phyloP scores from a whole-genome alignment of 2,888 invertebrate species.

The Patella caerulea region DNA sequence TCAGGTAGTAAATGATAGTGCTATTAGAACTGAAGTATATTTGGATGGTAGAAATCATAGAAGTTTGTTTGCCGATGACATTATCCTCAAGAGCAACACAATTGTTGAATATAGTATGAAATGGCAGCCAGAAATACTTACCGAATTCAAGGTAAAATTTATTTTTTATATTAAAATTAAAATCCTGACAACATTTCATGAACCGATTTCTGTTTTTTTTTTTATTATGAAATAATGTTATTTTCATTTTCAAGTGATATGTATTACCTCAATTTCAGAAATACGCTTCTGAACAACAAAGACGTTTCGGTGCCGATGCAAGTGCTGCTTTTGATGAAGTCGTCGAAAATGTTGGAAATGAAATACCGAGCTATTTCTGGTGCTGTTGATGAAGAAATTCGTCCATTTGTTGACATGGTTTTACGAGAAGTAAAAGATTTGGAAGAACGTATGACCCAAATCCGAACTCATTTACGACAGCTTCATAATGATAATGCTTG shows the following conservation, averaged over 20 bases:
- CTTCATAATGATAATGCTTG: neutral
- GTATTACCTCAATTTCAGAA: neutral
- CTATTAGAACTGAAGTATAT: conserved; percentile 47
- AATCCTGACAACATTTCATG: neutral
- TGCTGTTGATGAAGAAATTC: conserved; percentile 30
- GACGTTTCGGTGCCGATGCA: neutral
- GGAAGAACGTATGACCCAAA: neutral
- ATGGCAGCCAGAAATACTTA: conserved; percentile 52
- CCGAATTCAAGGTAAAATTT: conserved; percentile 45
- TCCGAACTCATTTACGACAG: neutral
- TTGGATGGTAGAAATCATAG: conserved; percentile 38
- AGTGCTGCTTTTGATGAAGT: neutral
- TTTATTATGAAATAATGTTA: neutral
- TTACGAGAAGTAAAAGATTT: neutral
- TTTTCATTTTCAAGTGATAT: neutral
- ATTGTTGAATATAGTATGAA: conserved; percentile 54
- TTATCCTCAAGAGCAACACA: conserved; percentile 51
- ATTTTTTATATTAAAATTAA: neutral
- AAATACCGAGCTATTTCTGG: conserved; percentile 27
- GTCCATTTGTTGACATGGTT: conserved; percentile 17
- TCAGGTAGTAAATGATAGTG: conserved; percentile 48
- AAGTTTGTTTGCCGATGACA: conserved; percentile 46
- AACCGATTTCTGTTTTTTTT: neutral
- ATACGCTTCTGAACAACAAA: neutral
- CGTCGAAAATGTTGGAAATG: conserved; percentile 5